Evolutionary conservation across 2,797 vertebrate genomes (phyloP).

Genomic region (Sebastes alutus): DNA sequence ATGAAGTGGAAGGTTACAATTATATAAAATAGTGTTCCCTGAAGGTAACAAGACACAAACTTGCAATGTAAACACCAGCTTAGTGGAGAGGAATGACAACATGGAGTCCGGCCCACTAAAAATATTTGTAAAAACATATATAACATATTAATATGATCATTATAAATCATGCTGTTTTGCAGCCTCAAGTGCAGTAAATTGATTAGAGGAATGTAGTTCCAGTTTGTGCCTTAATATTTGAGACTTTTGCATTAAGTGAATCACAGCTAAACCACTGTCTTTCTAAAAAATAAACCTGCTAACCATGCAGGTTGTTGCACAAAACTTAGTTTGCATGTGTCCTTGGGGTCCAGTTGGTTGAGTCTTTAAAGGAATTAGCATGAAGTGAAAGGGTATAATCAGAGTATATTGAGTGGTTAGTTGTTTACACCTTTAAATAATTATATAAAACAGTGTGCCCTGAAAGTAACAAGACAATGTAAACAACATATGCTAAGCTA

Average conservation of each 20-base stretch:
- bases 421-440: background rate
- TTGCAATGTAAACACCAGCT: too few relatives aligned
- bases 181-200: too few relatives aligned
- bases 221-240: background rate
- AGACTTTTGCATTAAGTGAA: background rate
- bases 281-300: too few relatives aligned
- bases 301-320: background rate
- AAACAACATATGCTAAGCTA: conserved; percentile 71
- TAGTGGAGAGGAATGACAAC: too few relatives aligned
- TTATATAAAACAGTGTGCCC: rapidly evolving
- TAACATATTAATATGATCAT: background rate
- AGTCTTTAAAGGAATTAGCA: background rate
- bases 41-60: background rate
- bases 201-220: rapidly evolving
- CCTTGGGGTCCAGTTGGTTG: background rate
- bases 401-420: rapidly evolving
- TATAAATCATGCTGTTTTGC: too few relatives aligned
- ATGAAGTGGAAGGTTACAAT: background rate
- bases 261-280: background rate
- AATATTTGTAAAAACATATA: too few relatives aligned
- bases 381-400: background rate
- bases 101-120: background rate
- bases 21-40: background rate
- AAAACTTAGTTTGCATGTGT: background rate
- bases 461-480: background rate